phyloP scores from a whole-genome alignment of 2,888 invertebrate species.

The Lamellibrachia columna region DNA sequence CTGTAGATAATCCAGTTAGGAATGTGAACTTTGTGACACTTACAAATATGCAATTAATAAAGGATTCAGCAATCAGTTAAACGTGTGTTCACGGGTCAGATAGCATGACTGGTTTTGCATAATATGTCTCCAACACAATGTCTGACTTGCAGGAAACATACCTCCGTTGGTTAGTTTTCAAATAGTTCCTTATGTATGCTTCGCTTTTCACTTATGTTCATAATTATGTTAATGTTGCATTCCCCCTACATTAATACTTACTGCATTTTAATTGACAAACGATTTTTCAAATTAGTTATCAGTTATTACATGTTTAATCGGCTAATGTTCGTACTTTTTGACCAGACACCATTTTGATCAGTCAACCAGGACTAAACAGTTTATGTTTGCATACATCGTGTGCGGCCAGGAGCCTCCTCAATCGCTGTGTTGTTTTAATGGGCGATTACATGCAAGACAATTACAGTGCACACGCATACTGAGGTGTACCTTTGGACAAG shows the following conservation, averaged over 20 bases:
- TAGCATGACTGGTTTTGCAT: too few species aligned
- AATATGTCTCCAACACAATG: too few species aligned
- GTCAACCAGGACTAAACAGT: background rate
- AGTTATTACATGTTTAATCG: background rate
- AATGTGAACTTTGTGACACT: too few species aligned
- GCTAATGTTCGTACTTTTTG: background rate
- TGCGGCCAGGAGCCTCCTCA: background rate
- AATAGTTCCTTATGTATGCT: too few species aligned
- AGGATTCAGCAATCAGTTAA: too few species aligned
- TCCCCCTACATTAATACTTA: background rate
- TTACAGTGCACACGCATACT: background rate
- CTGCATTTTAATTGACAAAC: background rate
- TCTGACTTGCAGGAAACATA: too few species aligned
- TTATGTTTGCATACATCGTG: background rate
- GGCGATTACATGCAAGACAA: background rate
- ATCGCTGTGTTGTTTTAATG: background rate
- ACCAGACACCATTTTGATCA: background rate
- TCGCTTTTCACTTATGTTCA: too few species aligned
- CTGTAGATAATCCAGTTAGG: too few species aligned
- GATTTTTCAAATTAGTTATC: background rate
- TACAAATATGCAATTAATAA: too few species aligned
- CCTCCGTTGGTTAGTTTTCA: too few species aligned
- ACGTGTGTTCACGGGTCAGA: too few species aligned
- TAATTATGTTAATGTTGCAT: too few species aligned
- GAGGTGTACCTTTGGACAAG: background rate